These are phyloP conservation scores for Conus canariensis DNA, from an alignment of 2,888 invertebrate species.

Conservation along the genomic window DNA sequence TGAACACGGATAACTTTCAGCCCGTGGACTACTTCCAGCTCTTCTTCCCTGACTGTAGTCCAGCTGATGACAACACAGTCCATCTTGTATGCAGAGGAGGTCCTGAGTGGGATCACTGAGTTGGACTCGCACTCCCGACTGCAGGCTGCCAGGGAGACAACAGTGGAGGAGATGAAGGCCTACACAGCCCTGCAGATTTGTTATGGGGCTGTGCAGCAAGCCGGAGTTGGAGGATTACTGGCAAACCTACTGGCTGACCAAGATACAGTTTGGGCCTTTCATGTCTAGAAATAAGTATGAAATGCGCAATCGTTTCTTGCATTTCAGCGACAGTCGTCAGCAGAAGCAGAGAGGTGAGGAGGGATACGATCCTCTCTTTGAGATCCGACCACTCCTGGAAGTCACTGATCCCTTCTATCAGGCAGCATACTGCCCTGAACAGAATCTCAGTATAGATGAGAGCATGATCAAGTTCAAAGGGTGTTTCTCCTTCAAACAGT, in stretches of 20 bases:
- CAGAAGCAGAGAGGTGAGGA: slow-evolving; percentile 15
- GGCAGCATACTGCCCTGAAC: neutral
- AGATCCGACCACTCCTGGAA: slow-evolving; percentile 20
- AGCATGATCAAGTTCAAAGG: slow-evolving; percentile 39
- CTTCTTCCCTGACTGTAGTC: slow-evolving; percentile 16
- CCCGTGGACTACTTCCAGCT: neutral
- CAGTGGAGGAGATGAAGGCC: too few relatives aligned
- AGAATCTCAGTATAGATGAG: slow-evolving; percentile 32
- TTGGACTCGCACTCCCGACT: neutral
- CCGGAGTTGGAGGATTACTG: slow-evolving; percentile 2
- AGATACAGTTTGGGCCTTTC: neutral
- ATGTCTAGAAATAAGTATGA: slow-evolving; percentile 33
- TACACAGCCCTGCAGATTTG: slow-evolving; percentile 11
- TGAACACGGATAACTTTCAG: slow-evolving; percentile 11
- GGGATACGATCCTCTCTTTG: slow-evolving; percentile 27
- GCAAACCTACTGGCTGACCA: slow-evolving; percentile 24
- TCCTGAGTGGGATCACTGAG: neutral
- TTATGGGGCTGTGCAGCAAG: slow-evolving; percentile 6
- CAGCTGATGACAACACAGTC: slow-evolving; percentile 25
- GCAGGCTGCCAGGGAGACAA: too few relatives aligned
- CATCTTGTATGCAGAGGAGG: slow-evolving; percentile 20
- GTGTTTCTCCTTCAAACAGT: slow-evolving; percentile 11
- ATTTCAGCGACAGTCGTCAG: slow-evolving; percentile 5
- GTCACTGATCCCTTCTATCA: neutral
- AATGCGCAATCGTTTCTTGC: neutral